Evolutionary conservation across 2,113 vertebrate species (phyloP), one percentile per base, ranked within the genome.

Genomic region (Macquaria ambigua): DNA sequence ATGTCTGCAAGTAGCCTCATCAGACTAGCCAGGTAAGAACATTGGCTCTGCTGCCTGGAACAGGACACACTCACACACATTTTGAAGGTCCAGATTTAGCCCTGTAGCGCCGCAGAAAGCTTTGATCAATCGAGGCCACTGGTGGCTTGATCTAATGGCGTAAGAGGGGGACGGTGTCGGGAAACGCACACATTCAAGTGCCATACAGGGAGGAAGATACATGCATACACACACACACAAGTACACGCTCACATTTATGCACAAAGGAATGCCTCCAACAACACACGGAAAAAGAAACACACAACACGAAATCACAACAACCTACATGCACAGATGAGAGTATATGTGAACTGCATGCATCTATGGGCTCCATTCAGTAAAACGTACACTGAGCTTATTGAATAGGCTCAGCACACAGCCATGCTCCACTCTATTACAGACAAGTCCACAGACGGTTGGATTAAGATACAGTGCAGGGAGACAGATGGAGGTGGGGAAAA

Each of bases 381-480:
- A 83, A 85, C 59, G 25, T 23, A 66, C 79, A 66, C 63, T 69
- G 48, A 76, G n/a, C 43, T 74, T 23, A 66, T 23, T n/a, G 52
- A 80, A 77, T 48, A 62, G 67, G 9, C 55, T 69, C 37, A 71
- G 48, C 79, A 59, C 61, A 56, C 20, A 66, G 37, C 16, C 16
- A 70, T 2, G 9, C 66, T 70, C 61, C 37, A 52, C 79, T 87
- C 81, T 58, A 79, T 84, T 81, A 90, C 89, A 83, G 87, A 80
- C n/a, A 75, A 50, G 62, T 74, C 55, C 34, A 83, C 77, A 76
- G 87, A 66, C 20, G 10, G n/a, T 48, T 89, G 70, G 61, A 87
- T 81, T 82, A 77, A 85, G 85, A 92, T 77, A 79, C 81, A 89
- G 82, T 31, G 66, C 28, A 82, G 77, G 61, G 15, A 83, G 83